phyloP scores from a whole-genome alignment of 2,797 vertebrate genomes.

The Bucorvus abyssinicus region DNA sequence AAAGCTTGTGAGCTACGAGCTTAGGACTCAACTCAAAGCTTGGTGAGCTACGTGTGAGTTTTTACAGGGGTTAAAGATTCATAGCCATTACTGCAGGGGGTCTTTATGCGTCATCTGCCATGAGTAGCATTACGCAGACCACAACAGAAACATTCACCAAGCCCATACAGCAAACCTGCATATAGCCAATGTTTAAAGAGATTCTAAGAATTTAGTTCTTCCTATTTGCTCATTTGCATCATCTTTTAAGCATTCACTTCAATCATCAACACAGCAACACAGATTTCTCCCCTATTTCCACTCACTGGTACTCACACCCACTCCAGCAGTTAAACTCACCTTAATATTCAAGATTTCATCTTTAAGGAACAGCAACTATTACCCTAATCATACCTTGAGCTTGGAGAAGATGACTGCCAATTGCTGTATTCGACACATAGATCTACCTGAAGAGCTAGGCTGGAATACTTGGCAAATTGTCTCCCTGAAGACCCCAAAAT shows the following conservation, averaged over 20 bases:
- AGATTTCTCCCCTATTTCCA: neutral
- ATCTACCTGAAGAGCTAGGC: neutral
- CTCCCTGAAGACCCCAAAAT: neutral
- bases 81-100: neutral
- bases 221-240: neutral
- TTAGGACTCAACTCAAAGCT: too few species aligned
- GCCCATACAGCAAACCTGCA: neutral
- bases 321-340: neutral
- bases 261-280: neutral
- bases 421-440: neutral
- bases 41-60: too few species aligned
- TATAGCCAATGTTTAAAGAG: neutral
- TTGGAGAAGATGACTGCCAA: neutral
- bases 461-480: neutral
- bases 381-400: neutral
- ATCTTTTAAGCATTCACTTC: constrained; percentile 8
- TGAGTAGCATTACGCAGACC: neutral
- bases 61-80: neutral
- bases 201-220: constrained; percentile 7
- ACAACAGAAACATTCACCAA: neutral
- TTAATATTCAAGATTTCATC: neutral
- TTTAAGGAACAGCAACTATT: neutral
- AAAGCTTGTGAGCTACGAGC: neutral
- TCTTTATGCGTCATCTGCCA: neutral
- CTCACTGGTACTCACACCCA: neutral